Percentiles rank a stretch among this genome's conserved stretches.
phyloP scores from a whole-genome alignment of 2,113 vertebrate genomes.

The Seriola quinqueradiata region DNA sequence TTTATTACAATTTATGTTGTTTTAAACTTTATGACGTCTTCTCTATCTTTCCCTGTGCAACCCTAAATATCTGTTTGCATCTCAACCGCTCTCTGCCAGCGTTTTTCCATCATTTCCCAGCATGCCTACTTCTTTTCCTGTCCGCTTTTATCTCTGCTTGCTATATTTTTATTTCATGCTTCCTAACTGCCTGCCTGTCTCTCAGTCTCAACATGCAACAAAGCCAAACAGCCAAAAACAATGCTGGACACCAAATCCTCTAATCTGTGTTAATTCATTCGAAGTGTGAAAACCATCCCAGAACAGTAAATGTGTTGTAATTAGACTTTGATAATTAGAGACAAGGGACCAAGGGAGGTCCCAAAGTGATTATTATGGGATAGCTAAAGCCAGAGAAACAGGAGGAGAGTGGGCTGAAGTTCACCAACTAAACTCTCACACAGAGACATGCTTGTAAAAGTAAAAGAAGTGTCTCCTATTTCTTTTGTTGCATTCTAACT shows the following conservation, averaged over 20 bases:
- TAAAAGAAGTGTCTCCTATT: neutral
- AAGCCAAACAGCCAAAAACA: conserved; percentile 56
- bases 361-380: conserved; percentile 75
- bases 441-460: conserved; percentile 30
- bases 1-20: neutral
- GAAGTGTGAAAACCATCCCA: conserved; percentile 70
- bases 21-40: neutral
- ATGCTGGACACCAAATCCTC: conserved; percentile 64
- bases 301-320: conserved; percentile 76
- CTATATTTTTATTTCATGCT: conserved; percentile 27
- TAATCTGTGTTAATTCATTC: conserved; percentile 69
- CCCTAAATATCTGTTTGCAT: neutral
- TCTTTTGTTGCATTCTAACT: neutral
- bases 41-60: neutral
- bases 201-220: conserved; percentile 19
- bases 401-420: conserved; percentile 74
- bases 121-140: conserved; percentile 25
- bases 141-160: conserved; percentile 16
- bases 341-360: conserved; percentile 64
- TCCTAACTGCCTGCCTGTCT: conserved; percentile 6
- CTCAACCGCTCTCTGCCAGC: conserved; percentile 17
- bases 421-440: conserved; percentile 51
- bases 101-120: conserved; percentile 29
- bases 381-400: conserved; percentile 71
- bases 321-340: conserved; percentile 79